Evolutionary conservation across 2,113 vertebrate genomes (phyloP), one percentile per base, ranked within the genome.

Genomic region (Echinops telfairi): DNA sequence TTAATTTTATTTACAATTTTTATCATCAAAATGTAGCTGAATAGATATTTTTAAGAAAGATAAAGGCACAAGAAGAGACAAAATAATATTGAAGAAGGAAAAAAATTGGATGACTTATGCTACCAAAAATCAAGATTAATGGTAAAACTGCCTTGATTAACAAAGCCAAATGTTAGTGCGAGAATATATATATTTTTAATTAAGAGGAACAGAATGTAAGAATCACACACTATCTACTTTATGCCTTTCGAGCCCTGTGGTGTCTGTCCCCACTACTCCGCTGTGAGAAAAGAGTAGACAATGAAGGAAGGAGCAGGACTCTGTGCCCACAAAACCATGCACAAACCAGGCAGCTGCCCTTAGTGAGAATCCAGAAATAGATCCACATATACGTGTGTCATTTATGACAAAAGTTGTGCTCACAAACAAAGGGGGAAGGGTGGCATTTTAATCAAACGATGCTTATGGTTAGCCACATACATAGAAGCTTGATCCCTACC

Each of bases 1-100:
- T 86, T 73, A 58, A 60, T 87, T n/a, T 62, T 64, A 86, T 90
- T 88, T 89, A 2, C 53, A 77, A 88, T 60, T 76, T 86, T 86
- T 81, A 93, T 58, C 93, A 78, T 23, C 38, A 92, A 40, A 81
- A 12, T 71, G 36, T 77, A 86, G 58, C 33, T 88, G 40, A 58
- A 58, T 62, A 64, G 6, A 58, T 73, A 81, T 79, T 91, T 92
- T n/a, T 62, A 73, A 71, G n/a, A 58, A 70, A 93, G n/a, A 84
- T 6, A n/a, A 81, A 80, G 71, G 60, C 7, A 22, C n/a, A 92
- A 81, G 15, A 83, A 62, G 3, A 79, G 36, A 25, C 15, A 23
- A 89, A 31, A 73, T 6, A 81, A 71, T 81, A 15, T 70, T n/a
- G 29, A 91, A 90, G 19, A 78, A 94, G 47, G 47, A 17, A 94